phyloP scores from a whole-genome alignment of 2,888 invertebrate genomes.

The Tyria jacobaeae region DNA sequence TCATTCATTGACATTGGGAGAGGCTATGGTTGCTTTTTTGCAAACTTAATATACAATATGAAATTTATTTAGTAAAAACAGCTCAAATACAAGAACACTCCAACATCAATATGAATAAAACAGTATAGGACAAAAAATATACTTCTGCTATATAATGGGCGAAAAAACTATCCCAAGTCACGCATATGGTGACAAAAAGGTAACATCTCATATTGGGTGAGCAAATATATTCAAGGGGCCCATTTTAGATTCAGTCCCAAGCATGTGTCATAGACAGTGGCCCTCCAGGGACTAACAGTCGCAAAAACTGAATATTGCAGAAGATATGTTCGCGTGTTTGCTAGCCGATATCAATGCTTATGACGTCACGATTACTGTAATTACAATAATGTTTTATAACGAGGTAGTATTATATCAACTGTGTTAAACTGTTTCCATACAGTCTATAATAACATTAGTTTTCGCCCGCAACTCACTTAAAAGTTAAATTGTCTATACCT shows the following conservation, averaged over 20 bases:
- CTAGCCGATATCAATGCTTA: slow-evolving; percentile 51
- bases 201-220: slow-evolving; percentile 72
- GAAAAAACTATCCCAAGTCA: slow-evolving; percentile 50
- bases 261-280: slow-evolving; percentile 83
- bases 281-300: slow-evolving; percentile 68
- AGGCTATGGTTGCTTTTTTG: background rate
- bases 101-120: slow-evolving; percentile 20
- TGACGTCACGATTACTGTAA: slow-evolving; percentile 50
- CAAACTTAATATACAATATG: no score
- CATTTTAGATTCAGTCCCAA: slow-evolving; percentile 73
- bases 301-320: slow-evolving; percentile 85
- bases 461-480: no score
- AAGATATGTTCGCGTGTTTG: slow-evolving; percentile 84
- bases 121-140: slow-evolving; percentile 20
- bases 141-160: slow-evolving; percentile 32
- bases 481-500: no score
- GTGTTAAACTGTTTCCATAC: no score
- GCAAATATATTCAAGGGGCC: slow-evolving; percentile 83
- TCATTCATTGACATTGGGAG: no score
- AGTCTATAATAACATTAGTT: no score
- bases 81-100: slow-evolving; percentile 5
- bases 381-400: background rate
- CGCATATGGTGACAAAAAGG: slow-evolving; percentile 80
- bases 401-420: no score
- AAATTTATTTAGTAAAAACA: background rate